These are phyloP conservation scores for Cetonia aurata DNA, from an alignment of 2,888 invertebrate species.

Conservation along the genomic window DNA sequence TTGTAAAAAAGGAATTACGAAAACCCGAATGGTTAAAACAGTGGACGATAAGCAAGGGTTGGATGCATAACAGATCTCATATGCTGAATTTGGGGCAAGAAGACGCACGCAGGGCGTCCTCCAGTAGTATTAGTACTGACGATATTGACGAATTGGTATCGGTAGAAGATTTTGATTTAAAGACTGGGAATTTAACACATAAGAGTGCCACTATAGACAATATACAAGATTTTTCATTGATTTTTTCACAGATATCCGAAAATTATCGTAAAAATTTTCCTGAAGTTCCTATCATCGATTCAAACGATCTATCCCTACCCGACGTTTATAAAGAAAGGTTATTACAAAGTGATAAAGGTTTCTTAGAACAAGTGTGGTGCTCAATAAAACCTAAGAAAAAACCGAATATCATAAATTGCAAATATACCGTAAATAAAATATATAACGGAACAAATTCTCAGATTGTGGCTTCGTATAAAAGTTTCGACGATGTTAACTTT, in stretches of 20 bases:
- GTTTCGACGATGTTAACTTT: constrained; percentile 34
- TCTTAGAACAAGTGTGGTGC: constrained; percentile 53
- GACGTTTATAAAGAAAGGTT: constrained; percentile 60
- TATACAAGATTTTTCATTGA: constrained; percentile 52
- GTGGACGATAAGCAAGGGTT: constrained; percentile 67
- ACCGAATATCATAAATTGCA: constrained; percentile 47
- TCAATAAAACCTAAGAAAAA: constrained; percentile 53
- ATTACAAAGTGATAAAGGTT: constrained; percentile 44
- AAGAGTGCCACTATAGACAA: constrained; percentile 37
- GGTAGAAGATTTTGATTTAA: constrained; percentile 50
- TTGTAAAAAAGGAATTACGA: constrained; percentile 40
- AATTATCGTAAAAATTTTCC: constrained; percentile 63
- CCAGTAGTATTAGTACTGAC: constrained; percentile 59
- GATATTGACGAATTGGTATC: constrained; percentile 63
- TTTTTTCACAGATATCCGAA: constrained; percentile 58
- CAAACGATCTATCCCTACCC: constrained; percentile 48
- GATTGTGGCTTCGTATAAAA: constrained; percentile 27
- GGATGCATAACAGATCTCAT: constrained; percentile 65
- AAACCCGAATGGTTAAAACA: constrained; percentile 65
- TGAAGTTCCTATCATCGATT: constrained; percentile 48
- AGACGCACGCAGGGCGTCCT: constrained; percentile 47
- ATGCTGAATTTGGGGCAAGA: constrained; percentile 57
- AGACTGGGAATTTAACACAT: constrained; percentile 35
- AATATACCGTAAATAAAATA: constrained; percentile 58
- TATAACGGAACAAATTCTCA: constrained; percentile 49